phyloP scores from a whole-genome alignment of 2,888 invertebrate species.

The Ligdia adustata region DNA sequence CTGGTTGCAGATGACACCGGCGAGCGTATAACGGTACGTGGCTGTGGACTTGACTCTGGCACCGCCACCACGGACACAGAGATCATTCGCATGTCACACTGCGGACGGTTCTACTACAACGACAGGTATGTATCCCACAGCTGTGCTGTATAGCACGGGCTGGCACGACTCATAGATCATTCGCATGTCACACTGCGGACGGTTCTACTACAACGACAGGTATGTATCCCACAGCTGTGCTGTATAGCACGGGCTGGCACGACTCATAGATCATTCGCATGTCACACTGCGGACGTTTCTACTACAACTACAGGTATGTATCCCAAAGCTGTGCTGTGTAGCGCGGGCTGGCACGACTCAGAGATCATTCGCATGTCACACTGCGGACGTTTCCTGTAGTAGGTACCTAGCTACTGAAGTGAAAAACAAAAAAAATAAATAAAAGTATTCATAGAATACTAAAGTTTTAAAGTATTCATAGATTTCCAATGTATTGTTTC shows the following conservation, averaged over 20 bases:
- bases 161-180: constrained; percentile 99
- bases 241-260: too few species aligned
- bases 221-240: too few species aligned
- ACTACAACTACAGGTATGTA: constrained; percentile 93
- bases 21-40: constrained; percentile 93
- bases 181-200: constrained; percentile 98
- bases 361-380: constrained; percentile 99
- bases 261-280: constrained; percentile 98
- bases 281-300: constrained; percentile 98
- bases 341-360: too few species aligned
- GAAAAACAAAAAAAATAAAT: too few species aligned
- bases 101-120: constrained; percentile 96
- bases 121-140: too few species aligned
- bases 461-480: too few species aligned
- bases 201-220: constrained; percentile 95
- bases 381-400: constrained; percentile 97
- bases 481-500: constrained; percentile 39
- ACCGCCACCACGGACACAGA: constrained; percentile 98
- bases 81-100: constrained; percentile 98
- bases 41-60: constrained; percentile 97
- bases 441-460: too few species aligned
- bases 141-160: too few species aligned
- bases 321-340: too few species aligned
- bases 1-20: constrained; percentile 88
- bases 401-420: too few species aligned